Base-by-base conservation (phyloP, 2,113 vertebrate species). In the Struthidea cinerea region DNA sequence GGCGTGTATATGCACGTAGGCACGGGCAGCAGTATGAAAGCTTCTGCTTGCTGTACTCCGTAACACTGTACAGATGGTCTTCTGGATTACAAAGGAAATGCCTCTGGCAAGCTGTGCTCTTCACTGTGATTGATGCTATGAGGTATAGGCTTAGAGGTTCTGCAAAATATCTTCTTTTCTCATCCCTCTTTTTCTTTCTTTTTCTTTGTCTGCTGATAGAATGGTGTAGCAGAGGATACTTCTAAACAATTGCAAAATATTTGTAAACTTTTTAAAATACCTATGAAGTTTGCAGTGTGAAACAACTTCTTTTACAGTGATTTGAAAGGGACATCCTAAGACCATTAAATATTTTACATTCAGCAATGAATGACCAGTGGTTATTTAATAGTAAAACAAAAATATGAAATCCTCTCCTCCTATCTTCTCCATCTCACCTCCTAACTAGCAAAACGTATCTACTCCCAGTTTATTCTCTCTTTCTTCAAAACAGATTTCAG, bases 71-170 rank as follows among this genome's bases (percentile, higher is more conserved):
- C 94, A 95, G 94, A 94, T 94, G 88, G 87, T 91, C 78, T 52
- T 79, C 85, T 85, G 77, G 94, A 94, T 95, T 77, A 94, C 70
- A 88, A 93, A 95, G 82, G 50, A 95, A 96, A 95, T 93, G 94
- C 96, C 85, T 94, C 70, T 95, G 92, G 92, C 96, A 94, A 94
- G 41, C 78, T 35, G 24, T 76, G 57, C 88, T 97, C 65, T 91
- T 93, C 74, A n/a, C 53, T 69, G 53, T 85, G 79, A 93, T 90
- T 94, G 92, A 95, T 95, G 67, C 82, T 85, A 68, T 76, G 57
- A 95, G 57, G 53, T 90, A 73, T 73, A 85, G 73, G 16, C 53
- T 76, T 90, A 77, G 32, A 64, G 32, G 59, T 93, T 88, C 88
- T 94, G 67, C 63, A 95, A 60, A 90, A 76, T 61, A 61, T 50